Evolutionary conservation across 2,888 invertebrate species (phyloP).

Genomic region (Pollenia angustigena): DNA sequence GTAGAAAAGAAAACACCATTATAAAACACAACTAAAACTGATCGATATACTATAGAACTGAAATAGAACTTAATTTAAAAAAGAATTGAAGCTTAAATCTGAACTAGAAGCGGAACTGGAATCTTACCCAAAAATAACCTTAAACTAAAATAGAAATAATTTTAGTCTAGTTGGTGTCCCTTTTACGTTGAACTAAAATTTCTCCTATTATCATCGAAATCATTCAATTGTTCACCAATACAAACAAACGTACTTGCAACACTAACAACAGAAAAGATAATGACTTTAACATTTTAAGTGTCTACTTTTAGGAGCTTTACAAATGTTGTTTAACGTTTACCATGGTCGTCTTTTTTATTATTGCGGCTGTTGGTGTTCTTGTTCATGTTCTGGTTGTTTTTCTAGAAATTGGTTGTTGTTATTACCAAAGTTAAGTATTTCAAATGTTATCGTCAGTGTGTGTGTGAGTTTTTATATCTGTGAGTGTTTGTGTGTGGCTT

Average conservation of each 20-base stretch:
- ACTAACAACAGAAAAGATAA: slow-evolving; percentile 42
- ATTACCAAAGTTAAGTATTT: slow-evolving; percentile 47
- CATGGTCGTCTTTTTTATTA: slow-evolving; percentile 16
- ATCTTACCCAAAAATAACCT: too few species aligned
- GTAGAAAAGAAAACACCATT: too few species aligned
- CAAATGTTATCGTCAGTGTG: neutral
- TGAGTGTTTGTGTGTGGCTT: slow-evolving; percentile 8
- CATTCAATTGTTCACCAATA: slow-evolving; percentile 19
- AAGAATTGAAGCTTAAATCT: too few species aligned
- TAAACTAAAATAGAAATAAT: too few species aligned
- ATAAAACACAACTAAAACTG: too few species aligned
- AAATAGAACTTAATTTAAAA: too few species aligned
- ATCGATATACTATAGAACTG: too few species aligned
- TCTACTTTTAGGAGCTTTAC: slow-evolving; percentile 70
- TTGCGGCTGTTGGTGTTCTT: slow-evolving; percentile 40
- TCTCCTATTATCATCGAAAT: too few species aligned
- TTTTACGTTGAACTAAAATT: too few species aligned
- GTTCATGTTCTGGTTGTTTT: slow-evolving; percentile 17
- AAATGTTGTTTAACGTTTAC: slow-evolving; percentile 53
- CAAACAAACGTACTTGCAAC: neutral
- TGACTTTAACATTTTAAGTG: slow-evolving; percentile 66
- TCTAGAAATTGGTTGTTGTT: slow-evolving; percentile 7
- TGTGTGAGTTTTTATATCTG: neutral
- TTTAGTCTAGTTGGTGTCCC: too few species aligned
- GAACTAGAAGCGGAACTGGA: too few species aligned